Evolutionary conservation across 23 tunicate genomes (phyloP).

Genomic region (Trididemnum clinides): DNA sequence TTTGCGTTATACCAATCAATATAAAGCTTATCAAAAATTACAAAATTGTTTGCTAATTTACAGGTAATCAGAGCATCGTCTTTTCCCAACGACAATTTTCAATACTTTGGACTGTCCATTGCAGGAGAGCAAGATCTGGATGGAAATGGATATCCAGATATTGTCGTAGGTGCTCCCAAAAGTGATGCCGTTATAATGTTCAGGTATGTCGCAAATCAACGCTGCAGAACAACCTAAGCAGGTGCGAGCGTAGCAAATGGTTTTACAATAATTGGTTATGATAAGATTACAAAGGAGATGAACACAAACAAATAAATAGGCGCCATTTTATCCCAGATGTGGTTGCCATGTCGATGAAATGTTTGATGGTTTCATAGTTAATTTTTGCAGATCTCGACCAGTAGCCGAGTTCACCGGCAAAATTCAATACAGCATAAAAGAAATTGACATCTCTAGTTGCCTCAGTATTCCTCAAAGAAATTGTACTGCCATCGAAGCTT

Average conservation of each 20-base stretch:
- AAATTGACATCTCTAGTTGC: conserved; percentile 34
- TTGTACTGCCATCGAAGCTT: conserved; percentile 29
- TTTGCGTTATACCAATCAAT: too few species aligned
- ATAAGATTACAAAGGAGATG: too few species aligned
- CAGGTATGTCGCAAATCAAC: too few species aligned
- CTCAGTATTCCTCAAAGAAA: conserved; percentile 19
- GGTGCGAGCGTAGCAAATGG: too few species aligned
- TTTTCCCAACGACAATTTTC: conserved; percentile 17
- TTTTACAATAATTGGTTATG: too few species aligned
- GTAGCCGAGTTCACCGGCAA: conserved; percentile 26
- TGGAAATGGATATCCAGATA: conserved; percentile 71
- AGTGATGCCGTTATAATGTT: conserved; percentile 74
- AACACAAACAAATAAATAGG: too few species aligned
- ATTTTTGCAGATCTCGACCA: conserved; percentile 53
- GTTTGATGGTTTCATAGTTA: neutral
- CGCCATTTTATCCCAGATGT: too few species aligned
- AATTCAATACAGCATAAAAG: neutral
- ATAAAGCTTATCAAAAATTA: too few species aligned
- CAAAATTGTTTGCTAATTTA: too few species aligned
- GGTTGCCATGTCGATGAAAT: too few species aligned
- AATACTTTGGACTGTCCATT: conserved; percentile 80
- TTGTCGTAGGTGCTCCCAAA: conserved; percentile 81
- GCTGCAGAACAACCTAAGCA: too few species aligned
- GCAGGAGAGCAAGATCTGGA: conserved; percentile 81
- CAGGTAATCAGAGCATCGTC: conserved; percentile 63